A percentile compares a stretch with the other conserved stretches of the same genome.
phyloP scores from a whole-genome alignment of 2,888 invertebrate genomes.

The Pristionchus arcanus region DNA sequence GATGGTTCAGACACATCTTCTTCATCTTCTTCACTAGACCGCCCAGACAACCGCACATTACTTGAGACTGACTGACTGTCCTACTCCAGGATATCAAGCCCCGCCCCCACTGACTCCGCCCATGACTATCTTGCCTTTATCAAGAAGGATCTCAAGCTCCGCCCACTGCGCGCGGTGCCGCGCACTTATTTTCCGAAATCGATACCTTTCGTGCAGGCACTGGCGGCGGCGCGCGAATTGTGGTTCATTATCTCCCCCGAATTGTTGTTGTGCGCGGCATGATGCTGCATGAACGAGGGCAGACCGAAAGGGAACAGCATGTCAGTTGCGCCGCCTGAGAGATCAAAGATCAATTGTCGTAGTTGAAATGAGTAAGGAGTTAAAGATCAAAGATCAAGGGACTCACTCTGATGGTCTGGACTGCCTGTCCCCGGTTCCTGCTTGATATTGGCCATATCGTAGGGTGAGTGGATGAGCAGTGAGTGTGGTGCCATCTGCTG shows the following conservation, averaged over 20 bases:
- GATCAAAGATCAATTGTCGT: constrained; percentile 9
- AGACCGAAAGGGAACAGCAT: constrained; percentile 45
- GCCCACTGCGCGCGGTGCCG: neutral
- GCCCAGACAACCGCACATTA: neutral
- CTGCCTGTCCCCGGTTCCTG: constrained; percentile 61
- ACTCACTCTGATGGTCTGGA: constrained; percentile 53
- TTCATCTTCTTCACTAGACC: neutral
- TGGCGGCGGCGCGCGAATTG: constrained; percentile 58
- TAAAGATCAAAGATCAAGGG: neutral
- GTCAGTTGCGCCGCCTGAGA: constrained; percentile 19
- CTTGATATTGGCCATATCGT: constrained; percentile 69
- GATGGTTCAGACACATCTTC: neutral
- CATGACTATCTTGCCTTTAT: neutral
- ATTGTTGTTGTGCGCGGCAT: constrained; percentile 57
- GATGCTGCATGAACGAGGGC: constrained; percentile 45
- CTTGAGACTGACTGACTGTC: neutral
- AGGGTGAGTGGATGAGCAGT: constrained; percentile 68
- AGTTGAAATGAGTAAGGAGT: neutral
- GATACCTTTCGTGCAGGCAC: constrained; percentile 61
- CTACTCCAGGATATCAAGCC: neutral
- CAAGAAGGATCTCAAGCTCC: neutral
- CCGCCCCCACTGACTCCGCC: neutral
- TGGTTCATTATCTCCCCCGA: constrained; percentile 59
- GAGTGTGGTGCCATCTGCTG: constrained; percentile 50
- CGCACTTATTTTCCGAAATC: neutral